Percentiles rank a stretch among this genome's conserved stretches.
Evolutionary conservation across 2,888 invertebrate genomes (phyloP).

Genomic region (Oscheius sp.): DNA sequence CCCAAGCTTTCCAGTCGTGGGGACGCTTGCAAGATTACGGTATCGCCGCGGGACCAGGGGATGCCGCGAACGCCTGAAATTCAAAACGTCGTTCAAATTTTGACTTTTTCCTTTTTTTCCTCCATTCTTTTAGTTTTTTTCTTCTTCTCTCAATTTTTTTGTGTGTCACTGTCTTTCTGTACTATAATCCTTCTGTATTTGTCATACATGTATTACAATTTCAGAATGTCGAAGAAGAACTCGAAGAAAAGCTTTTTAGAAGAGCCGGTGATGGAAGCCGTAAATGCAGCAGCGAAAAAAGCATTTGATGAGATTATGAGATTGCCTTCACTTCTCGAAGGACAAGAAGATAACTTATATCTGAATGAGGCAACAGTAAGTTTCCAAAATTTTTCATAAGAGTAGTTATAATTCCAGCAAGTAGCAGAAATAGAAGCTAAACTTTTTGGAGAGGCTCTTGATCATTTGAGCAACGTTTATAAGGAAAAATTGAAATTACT

Average conservation of each 20-base stretch:
- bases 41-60: no score
- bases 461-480: background rate
- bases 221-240: background rate
- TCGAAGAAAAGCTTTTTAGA: conserved; percentile 4
- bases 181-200: background rate
- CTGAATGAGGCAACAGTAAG: conserved; percentile 4
- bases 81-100: no score
- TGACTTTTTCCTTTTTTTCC: no score
- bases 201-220: background rate
- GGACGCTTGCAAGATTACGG: no score
- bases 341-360: conserved; percentile 2
- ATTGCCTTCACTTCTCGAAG: background rate
- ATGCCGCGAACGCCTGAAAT: no score
- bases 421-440: conserved; percentile 3
- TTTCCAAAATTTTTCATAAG: background rate
- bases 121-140: no score
- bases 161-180: background rate
- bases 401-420: conserved; percentile 4
- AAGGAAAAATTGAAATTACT: background rate
- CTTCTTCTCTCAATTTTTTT: background rate
- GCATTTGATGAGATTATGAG: background rate
- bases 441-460: background rate
- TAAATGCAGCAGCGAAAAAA: background rate
- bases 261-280: background rate
- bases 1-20: no score